phyloP scores from a whole-genome alignment of 2,888 invertebrate species.

The Zelleria hepariella region DNA sequence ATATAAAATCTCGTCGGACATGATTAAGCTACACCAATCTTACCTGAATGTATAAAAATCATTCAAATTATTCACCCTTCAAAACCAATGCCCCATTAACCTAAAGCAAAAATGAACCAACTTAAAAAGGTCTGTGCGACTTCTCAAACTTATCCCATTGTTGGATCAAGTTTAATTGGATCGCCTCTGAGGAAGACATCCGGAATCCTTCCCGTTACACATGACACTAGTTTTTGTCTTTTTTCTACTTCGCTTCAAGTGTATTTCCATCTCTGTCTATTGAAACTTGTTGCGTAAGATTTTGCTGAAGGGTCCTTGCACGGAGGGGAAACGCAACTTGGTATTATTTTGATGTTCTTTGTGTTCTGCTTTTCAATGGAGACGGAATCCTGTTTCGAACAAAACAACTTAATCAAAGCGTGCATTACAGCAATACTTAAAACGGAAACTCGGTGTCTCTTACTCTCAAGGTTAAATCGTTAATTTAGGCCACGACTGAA shows the following conservation, averaged over 20 bases:
- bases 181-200: slow-evolving; percentile 44
- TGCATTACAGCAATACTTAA: background rate
- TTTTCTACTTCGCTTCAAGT: slow-evolving; percentile 20
- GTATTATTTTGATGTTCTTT: slow-evolving; percentile 11
- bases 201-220: slow-evolving; percentile 52
- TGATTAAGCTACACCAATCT: too few species aligned
- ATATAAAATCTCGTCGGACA: too few species aligned
- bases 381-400: background rate
- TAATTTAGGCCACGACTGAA: too few species aligned
- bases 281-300: slow-evolving; percentile 36
- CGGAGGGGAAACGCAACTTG: background rate
- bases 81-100: slow-evolving; percentile 17
- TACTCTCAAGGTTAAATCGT: too few species aligned
- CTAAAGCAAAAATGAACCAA: background rate
- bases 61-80: background rate
- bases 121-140: background rate
- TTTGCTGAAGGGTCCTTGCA: background rate
- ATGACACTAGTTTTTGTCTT: slow-evolving; percentile 24
- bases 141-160: background rate
- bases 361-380: background rate
- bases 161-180: slow-evolving; percentile 12
- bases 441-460: too few species aligned
- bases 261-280: slow-evolving; percentile 12
- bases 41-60: background rate
- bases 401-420: background rate